Conservation (phyloP, 2,113 vertebrate genomes). For the Chinchilla lanigera region DNA sequence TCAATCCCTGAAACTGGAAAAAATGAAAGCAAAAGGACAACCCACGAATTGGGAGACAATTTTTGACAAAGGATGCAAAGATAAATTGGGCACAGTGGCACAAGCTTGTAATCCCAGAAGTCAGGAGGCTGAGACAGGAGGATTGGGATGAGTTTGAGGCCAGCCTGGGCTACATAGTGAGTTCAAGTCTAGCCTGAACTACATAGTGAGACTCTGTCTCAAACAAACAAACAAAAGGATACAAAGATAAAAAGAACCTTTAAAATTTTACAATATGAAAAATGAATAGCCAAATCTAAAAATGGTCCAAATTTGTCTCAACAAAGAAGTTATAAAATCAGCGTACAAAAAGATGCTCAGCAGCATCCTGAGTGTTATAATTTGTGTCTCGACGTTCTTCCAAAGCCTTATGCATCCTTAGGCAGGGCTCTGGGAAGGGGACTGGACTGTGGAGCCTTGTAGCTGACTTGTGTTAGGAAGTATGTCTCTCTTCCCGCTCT, state of each 20-base stretch:
- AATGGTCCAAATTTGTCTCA: neutral
- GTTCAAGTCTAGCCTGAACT: too few relatives aligned
- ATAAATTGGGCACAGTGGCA: too few relatives aligned
- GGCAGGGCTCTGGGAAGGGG: neutral
- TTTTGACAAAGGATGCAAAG: neutral
- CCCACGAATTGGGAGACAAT: neutral
- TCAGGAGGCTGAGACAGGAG: too few relatives aligned
- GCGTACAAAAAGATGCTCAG: neutral
- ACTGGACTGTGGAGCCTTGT: neutral
- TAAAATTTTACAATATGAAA: neutral
- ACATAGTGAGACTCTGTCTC: too few relatives aligned
- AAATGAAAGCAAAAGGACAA: neutral
- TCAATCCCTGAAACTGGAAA: neutral
- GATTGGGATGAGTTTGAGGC: too few relatives aligned
- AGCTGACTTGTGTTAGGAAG: neutral
- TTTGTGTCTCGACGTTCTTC: neutral
- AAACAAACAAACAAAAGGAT: neutral
- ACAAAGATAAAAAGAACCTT: neutral
- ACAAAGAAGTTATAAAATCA: neutral
- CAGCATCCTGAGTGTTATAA: neutral
- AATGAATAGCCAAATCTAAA: neutral
- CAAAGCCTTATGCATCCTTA: neutral
- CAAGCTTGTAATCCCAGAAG: too few relatives aligned
- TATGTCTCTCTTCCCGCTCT: neutral
- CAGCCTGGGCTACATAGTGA: too few relatives aligned